Evolutionary conservation across 2,113 vertebrate genomes (phyloP).

Genomic region (Hippocampus barbouri): DNA sequence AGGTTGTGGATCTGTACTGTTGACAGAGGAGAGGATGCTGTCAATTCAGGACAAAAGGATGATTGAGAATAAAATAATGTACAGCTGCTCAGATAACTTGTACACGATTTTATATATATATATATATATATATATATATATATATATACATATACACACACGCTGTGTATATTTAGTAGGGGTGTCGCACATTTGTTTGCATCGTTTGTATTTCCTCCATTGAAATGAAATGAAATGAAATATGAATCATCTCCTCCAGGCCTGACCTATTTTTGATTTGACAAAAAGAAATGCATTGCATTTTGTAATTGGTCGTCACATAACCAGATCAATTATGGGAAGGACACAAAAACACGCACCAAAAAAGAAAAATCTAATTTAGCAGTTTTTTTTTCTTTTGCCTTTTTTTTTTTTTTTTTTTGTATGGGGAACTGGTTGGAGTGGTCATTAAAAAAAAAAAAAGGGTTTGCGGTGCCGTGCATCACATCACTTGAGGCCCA

Average conservation of each 20-base stretch:
- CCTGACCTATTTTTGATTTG: neutral
- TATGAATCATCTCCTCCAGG: neutral
- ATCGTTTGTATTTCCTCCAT: neutral
- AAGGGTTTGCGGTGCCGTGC: neutral
- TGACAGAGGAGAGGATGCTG: constrained; percentile 28
- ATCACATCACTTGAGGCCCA: neutral
- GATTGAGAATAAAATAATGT: neutral
- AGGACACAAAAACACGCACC: neutral
- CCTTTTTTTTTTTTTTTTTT: no score
- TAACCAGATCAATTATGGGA: no score
- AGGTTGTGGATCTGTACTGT: constrained; percentile 89
- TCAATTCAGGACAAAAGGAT: neutral
- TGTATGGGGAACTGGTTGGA: neutral
- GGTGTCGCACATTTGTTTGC: neutral
- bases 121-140: no score
- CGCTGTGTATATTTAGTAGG: no score
- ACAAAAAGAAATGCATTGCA: neutral
- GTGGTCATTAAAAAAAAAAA: neutral
- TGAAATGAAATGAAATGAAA: neutral
- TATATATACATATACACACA: no score
- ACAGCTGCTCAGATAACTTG: no score
- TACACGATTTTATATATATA: no score
- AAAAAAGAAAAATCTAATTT: neutral
- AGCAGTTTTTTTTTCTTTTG: no score
- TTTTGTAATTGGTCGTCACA: no score